Percentiles rank a stretch among this genome's conserved stretches.
Conservation (phyloP, 2,113 vertebrate genomes). For the Arizona elegans region DNA sequence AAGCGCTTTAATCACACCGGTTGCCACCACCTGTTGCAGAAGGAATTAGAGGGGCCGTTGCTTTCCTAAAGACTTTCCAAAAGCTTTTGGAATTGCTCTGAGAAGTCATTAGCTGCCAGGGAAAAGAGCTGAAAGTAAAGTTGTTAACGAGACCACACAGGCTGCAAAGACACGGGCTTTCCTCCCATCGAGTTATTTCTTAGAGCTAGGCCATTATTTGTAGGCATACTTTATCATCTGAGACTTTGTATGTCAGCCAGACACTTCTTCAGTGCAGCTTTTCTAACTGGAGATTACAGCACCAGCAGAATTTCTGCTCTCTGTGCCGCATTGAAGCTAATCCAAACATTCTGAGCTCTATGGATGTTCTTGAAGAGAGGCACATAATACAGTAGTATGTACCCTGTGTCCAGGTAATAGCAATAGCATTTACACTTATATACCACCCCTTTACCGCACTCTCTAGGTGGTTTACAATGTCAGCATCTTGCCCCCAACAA, state of each 20-base stretch:
- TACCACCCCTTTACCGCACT: not conserved
- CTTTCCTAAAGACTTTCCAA: conserved; percentile 38
- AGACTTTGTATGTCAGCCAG: not conserved
- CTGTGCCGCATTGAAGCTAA: not conserved
- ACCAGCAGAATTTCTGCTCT: not conserved
- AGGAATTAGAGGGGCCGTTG: conserved; percentile 7
- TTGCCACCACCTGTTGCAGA: not conserved
- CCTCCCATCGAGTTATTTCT: not conserved
- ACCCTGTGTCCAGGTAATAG: not conserved
- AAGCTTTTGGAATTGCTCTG: not conserved
- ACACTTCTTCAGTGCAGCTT: not conserved
- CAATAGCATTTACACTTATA: not conserved
- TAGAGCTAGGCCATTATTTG: accelerated
- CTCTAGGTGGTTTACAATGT: not conserved
- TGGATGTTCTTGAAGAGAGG: not conserved
- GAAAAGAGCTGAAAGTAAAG: accelerated
- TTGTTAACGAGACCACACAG: accelerated
- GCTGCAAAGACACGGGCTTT: not conserved
- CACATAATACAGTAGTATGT: not conserved
- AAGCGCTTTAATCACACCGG: conserved; percentile 25
- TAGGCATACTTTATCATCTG: not conserved
- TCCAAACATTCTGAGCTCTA: not conserved
- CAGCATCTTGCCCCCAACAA: not conserved
- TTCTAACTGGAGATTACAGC: not conserved
- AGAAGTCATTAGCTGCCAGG: not conserved